phyloP scores from a whole-genome alignment of 64 coral and sea anemone species.

The Astreopora myriophthalma region DNA sequence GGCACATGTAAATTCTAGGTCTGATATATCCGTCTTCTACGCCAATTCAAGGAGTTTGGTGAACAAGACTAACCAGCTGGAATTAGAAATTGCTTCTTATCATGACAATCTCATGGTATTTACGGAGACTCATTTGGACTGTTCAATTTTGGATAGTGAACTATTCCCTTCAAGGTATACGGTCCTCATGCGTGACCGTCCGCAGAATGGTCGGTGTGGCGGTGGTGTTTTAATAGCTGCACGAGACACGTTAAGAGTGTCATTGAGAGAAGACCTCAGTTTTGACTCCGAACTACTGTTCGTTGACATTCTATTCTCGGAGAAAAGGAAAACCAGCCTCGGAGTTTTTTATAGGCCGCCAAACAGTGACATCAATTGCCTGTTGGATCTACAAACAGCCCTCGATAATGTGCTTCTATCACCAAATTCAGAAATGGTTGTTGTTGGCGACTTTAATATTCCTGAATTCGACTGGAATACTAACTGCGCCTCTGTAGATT shows the following conservation, averaged over 20 bases:
- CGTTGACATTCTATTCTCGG: constrained; percentile 15
- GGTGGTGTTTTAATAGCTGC: background rate
- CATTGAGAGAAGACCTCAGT: background rate
- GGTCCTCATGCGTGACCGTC: too few species aligned
- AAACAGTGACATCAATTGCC: background rate
- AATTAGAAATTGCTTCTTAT: too few species aligned
- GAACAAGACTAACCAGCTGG: too few species aligned
- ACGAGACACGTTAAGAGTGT: background rate
- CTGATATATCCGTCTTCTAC: too few species aligned
- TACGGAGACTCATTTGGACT: too few species aligned
- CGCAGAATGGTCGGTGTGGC: too few species aligned
- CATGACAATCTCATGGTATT: too few species aligned
- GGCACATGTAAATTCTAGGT: too few species aligned
- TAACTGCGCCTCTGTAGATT: background rate
- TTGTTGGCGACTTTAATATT: background rate
- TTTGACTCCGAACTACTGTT: constrained; percentile 60
- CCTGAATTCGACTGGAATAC: constrained; percentile 5
- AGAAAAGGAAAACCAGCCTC: constrained; percentile 17
- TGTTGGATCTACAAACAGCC: background rate
- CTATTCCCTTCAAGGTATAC: too few species aligned
- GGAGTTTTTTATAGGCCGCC: constrained; percentile 68
- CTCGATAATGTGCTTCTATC: background rate
- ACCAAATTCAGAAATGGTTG: background rate
- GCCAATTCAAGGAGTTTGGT: too few species aligned
- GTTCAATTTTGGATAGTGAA: too few species aligned